Conservation (phyloP, 2,113 vertebrate species). For the Tyrannus savana region DNA sequence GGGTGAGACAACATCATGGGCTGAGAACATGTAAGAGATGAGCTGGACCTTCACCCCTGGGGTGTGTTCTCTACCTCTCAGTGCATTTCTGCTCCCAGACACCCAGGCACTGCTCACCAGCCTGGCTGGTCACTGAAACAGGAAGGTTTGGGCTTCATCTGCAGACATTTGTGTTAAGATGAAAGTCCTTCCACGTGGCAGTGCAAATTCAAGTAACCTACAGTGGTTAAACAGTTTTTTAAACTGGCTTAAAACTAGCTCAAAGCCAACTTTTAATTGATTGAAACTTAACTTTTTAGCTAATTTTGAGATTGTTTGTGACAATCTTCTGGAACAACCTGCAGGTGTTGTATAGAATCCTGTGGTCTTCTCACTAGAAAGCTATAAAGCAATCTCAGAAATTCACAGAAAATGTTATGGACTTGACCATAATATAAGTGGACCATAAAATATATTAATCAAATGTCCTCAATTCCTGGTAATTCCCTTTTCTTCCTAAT, state of each 20-base stretch:
- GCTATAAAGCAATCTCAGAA: neutral
- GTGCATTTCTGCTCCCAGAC: neutral
- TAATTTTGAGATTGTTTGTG: neutral
- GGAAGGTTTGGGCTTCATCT: neutral
- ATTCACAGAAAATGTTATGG: neutral
- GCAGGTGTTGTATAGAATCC: neutral
- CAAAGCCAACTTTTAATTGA: neutral
- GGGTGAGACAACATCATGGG: neutral
- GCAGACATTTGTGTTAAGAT: neutral
- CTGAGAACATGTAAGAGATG: neutral
- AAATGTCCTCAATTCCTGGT: neutral
- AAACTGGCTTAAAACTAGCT: neutral
- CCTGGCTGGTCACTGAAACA: neutral
- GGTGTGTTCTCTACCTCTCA: neutral
- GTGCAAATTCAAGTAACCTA: neutral
- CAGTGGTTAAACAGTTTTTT: neutral
- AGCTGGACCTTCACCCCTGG: neutral
- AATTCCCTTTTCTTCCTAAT: neutral
- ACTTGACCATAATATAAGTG: neutral
- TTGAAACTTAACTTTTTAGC: neutral
- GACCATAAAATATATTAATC: neutral
- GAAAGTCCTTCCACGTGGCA: neutral
- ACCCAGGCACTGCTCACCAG: fast-evolving
- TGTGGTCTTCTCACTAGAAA: neutral
- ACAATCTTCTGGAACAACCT: neutral